A percentile compares a stretch with the other conserved stretches of the same genome.
phyloP scores from a whole-genome alignment of 2,113 vertebrate species.

The Dendropsophus ebraccatus region DNA sequence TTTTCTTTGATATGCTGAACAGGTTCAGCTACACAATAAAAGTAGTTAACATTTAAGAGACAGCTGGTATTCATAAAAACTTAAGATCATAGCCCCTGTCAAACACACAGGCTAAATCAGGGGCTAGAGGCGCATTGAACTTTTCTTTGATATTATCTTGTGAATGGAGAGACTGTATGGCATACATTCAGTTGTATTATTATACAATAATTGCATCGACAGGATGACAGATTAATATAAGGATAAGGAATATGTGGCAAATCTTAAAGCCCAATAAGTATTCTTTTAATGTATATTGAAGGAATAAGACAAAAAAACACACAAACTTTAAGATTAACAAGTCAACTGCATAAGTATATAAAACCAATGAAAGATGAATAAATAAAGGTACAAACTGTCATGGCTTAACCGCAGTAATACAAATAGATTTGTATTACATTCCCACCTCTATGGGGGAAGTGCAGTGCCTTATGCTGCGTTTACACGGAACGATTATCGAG shows the following conservation, averaged over 20 bases:
- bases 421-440: too few relatives aligned
- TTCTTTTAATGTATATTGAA: too few relatives aligned
- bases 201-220: background rate
- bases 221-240: background rate
- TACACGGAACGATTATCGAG: too few relatives aligned
- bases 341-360: too few relatives aligned
- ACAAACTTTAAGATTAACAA: too few relatives aligned
- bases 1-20: background rate
- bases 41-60: constrained; percentile 31
- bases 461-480: too few relatives aligned
- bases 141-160: background rate
- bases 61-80: constrained; percentile 27
- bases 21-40: background rate
- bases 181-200: background rate
- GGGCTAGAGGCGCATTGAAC: background rate
- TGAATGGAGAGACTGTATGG: background rate
- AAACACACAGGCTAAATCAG: constrained; percentile 17
- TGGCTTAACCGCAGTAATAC: too few relatives aligned
- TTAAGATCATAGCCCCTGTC: background rate
- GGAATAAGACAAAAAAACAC: too few relatives aligned
- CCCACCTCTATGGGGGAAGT: too few relatives aligned
- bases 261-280: too few relatives aligned
- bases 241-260: background rate
- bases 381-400: too few relatives aligned
- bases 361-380: too few relatives aligned